Percentiles rank a stretch among this genome's conserved stretches.
Conservation (phyloP, 2,797 vertebrate species). For the Pseudochirops cupreus region DNA sequence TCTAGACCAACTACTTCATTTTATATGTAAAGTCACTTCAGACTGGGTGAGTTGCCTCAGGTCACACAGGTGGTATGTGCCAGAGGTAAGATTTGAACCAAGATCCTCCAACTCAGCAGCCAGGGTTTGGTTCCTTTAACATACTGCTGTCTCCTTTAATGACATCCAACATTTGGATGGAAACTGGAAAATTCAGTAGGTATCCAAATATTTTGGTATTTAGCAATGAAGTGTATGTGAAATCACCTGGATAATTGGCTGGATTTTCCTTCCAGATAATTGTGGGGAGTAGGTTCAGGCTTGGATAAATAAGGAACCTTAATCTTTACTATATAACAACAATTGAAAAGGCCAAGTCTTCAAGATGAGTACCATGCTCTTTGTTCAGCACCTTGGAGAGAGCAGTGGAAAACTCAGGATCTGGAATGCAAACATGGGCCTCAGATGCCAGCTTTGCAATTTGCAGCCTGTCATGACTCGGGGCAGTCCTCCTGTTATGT, state of each 20-base stretch:
- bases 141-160: neutral
- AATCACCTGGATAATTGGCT: neutral
- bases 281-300: neutral
- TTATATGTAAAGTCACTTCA: neutral
- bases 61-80: neutral
- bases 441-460: neutral
- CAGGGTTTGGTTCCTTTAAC: neutral
- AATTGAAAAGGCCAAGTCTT: neutral
- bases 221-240: neutral
- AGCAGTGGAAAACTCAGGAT: neutral
- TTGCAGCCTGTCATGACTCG: neutral
- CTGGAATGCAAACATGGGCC: neutral
- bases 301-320: neutral
- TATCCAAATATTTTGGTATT: neutral
- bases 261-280: conserved; percentile 10
- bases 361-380: neutral
- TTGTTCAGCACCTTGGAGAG: neutral
- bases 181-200: conserved; percentile 30
- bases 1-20: neutral
- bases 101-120: neutral
- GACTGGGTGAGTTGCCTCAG: neutral
- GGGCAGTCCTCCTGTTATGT: neutral
- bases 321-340: neutral
- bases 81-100: neutral
- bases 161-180: neutral